Base-by-base conservation (phyloP, 2,888 invertebrate genomes). In the Sesamia inferens region DNA sequence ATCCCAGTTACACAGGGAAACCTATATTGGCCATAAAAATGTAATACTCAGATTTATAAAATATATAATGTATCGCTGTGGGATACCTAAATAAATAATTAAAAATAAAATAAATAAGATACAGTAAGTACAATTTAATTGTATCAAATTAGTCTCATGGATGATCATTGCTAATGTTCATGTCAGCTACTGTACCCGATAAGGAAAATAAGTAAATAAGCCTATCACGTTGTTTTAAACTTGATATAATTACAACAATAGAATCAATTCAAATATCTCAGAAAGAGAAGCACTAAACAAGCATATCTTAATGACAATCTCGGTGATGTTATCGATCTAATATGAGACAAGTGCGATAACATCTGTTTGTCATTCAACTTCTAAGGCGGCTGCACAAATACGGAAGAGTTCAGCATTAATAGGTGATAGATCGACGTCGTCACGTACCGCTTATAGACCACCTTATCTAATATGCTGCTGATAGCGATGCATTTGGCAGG, bases 281-380 rank as follows among this genome's bases (percentile, higher is more conserved):
- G 42, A 61, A 64, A 68, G 76, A 77, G 79, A 77, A 80, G 81
- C 72, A 67, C 24, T 66, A 59, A 48, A 72, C 16, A 73, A 66
- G 71, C n/a, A 47, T 82, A 82, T 74, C 82, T 68, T 74, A 78
- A 82, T 78, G 66, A 59, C 62, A 39, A 81, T 82, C 82, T 71
- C 24, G 4, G 44, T n/a, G 75, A 74, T 74, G 57, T 82, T 62
- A 78, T 61, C 47, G 61, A 78, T 82, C 66, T 71, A 55, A 78
- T 79, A 69, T 57, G 63, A 71, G 57, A 61, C 68, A 16, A 24
- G 39, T 31, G 59, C n/a, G 81, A 74, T 82, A 78, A 55, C 47
- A 67, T 75, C 78, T 55, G 62, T 59, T 78, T 69, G 58, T 82
- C 66, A 71, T 55, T 54, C 72, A 39, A 61, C 69, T 72, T 75